A percentile compares a stretch with the other conserved stretches of the same genome.
phyloP scores from a whole-genome alignment of 2,113 vertebrate genomes.

The Australoheros scitulus region DNA sequence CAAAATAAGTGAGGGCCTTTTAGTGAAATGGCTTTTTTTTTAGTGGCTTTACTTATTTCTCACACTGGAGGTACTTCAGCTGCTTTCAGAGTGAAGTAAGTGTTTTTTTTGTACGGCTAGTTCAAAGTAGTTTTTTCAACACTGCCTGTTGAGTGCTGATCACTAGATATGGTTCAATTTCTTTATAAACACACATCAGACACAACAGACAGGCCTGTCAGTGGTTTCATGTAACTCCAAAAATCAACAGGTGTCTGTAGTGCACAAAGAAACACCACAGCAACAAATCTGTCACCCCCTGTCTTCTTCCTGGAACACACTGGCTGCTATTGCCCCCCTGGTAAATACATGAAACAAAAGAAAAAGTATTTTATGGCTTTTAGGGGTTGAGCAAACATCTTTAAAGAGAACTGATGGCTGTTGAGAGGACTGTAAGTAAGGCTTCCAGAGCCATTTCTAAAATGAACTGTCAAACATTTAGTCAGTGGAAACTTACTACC shows the following conservation, averaged over 20 bases:
- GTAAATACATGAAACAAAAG: not conserved
- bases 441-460: conserved; percentile 11
- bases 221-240: not conserved
- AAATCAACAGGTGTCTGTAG: not conserved
- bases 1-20: not conserved
- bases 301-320: not conserved
- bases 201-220: not conserved
- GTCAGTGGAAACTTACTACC: conserved; percentile 11
- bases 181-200: not conserved
- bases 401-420: not conserved
- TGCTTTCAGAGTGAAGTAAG: not conserved
- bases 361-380: not conserved
- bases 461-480: conserved; percentile 27
- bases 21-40: not conserved
- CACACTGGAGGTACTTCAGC: not conserved
- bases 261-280: not conserved
- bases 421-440: not conserved
- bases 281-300: not conserved
- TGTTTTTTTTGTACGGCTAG: not conserved
- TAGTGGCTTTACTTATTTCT: not conserved
- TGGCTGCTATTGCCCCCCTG: not conserved
- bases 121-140: not conserved
- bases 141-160: not conserved
- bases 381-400: not conserved
- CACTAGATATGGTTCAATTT: too few relatives aligned